Conservation (phyloP, 2,797 vertebrate species). For the Enteromius mattozi region DNA sequence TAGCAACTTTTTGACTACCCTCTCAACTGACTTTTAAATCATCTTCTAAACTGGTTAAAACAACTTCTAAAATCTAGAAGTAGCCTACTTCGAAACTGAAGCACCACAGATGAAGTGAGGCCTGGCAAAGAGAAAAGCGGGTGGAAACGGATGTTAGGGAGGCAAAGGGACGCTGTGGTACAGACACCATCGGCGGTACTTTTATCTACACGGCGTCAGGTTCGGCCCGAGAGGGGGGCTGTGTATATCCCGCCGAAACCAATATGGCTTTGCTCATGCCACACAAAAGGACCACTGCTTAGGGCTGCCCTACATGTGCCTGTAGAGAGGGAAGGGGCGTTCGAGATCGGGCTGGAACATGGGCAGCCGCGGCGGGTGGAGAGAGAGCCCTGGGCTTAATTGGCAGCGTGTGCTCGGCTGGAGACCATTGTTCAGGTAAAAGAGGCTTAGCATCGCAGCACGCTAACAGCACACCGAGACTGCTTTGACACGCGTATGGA, state of each 20-base stretch:
- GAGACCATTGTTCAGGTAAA: slow-evolving; percentile 71
- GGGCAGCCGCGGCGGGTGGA: slow-evolving; percentile 67
- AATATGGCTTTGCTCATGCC: slow-evolving; percentile 70
- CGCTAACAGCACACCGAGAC: slow-evolving; percentile 40
- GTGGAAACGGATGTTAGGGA: slow-evolving; percentile 16
- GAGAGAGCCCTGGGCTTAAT: slow-evolving; percentile 84
- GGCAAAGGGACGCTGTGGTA: slow-evolving; percentile 34
- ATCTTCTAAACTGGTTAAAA: background rate
- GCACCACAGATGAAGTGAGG: background rate
- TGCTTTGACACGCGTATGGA: slow-evolving; percentile 57
- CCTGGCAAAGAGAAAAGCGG: background rate
- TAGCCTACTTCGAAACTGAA: too few species aligned
- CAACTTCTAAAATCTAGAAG: background rate
- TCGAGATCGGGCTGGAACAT: slow-evolving; percentile 53
- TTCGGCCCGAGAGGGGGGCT: slow-evolving; percentile 63
- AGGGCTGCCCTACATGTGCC: slow-evolving; percentile 73
- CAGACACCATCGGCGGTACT: slow-evolving; percentile 33
- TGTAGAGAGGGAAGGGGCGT: slow-evolving; percentile 78
- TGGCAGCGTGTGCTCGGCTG: slow-evolving; percentile 83
- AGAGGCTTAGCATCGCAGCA: slow-evolving; percentile 83
- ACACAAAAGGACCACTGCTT: slow-evolving; percentile 77
- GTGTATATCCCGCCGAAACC: slow-evolving; percentile 75
- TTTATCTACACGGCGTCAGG: slow-evolving; percentile 54
- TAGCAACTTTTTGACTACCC: background rate
- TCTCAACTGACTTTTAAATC: background rate